phyloP scores from a whole-genome alignment of 1,140 invertebrate genomes.

The Drosophila sulfurigaster region DNA sequence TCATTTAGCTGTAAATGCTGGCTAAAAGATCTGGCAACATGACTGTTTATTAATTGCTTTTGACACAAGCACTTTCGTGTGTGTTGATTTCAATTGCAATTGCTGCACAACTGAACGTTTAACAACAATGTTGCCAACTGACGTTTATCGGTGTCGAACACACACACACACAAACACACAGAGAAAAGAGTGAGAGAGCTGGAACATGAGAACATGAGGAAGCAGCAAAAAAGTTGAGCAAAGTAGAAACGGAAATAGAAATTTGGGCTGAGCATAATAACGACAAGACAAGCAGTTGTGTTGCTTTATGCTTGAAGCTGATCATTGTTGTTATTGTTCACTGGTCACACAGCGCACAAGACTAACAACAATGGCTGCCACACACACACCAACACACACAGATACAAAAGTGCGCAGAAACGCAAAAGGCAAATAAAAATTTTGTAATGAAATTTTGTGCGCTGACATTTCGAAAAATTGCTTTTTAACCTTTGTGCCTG shows the following conservation, averaged over 20 bases:
- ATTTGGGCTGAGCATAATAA: conserved; percentile 32
- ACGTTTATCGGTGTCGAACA: conserved; percentile 23
- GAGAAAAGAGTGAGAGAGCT: not conserved
- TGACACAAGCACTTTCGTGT: not conserved
- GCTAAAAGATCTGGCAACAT: too few species aligned
- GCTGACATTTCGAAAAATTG: conserved; percentile 83
- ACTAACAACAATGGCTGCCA: conserved; percentile 26
- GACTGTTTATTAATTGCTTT: too few species aligned
- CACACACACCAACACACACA: conserved; percentile 13
- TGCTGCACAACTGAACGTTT: conserved; percentile 7
- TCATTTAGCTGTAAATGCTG: too few species aligned
- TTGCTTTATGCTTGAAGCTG: conserved; percentile 20
- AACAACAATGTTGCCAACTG: conserved; percentile 16
- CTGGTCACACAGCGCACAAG: conserved; percentile 32
- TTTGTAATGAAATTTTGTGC: conserved; percentile 81
- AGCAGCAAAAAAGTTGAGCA: conserved; percentile 9
- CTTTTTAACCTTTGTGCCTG: conserved; percentile 78
- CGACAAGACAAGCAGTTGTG: conserved; percentile 14
- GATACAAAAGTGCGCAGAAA: conserved; percentile 41
- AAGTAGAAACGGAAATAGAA: conserved; percentile 35
- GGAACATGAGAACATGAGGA: not conserved
- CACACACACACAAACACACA: not conserved
- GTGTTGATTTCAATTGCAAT: not conserved
- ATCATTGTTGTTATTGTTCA: conserved; percentile 46
- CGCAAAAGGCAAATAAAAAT: conserved; percentile 72